These are phyloP conservation scores for Bagarius yarrelli DNA, from an alignment of 2,113 vertebrate species.

Conservation along the genomic window DNA sequence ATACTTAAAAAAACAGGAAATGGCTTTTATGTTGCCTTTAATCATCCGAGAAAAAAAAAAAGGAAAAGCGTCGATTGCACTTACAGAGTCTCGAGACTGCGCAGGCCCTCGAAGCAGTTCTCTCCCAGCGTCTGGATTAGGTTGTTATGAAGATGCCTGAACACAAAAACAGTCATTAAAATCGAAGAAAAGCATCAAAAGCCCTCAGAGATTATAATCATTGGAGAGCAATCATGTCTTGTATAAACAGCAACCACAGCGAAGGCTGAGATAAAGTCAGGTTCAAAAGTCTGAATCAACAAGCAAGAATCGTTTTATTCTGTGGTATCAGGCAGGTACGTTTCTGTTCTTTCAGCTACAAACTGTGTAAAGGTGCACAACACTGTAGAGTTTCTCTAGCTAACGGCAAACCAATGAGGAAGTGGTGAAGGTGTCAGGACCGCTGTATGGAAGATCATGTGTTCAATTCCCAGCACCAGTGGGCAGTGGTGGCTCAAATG, in stretches of 20 bases:
- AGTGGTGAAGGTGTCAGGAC: too few relatives aligned
- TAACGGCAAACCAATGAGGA: background rate
- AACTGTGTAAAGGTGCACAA: background rate
- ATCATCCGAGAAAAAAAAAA: constrained; percentile 16
- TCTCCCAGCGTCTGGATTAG: constrained; percentile 83
- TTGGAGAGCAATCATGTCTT: constrained; percentile 15
- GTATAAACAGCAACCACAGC: constrained; percentile 18
- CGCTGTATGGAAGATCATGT: too few relatives aligned
- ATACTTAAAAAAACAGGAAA: constrained; percentile 44
- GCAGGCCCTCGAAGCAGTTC: constrained; percentile 88
- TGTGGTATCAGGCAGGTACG: background rate
- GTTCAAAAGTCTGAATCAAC: constrained; percentile 25
- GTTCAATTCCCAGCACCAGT: too few relatives aligned
- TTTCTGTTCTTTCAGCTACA: background rate
- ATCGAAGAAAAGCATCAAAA: constrained; percentile 40
- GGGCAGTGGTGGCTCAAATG: too few relatives aligned
- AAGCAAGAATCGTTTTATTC: background rate
- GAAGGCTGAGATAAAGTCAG: constrained; percentile 12
- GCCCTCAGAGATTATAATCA: constrained; percentile 32
- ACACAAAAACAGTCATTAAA: constrained; percentile 54
- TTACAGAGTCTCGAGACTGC: constrained; percentile 92
- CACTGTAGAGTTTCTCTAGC: background rate
- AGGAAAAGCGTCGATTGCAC: constrained; percentile 60
- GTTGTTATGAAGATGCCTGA: constrained; percentile 95
- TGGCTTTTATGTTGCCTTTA: constrained; percentile 38